Base-by-base conservation (phyloP, 2,113 vertebrate genomes). In the human region DNA sequence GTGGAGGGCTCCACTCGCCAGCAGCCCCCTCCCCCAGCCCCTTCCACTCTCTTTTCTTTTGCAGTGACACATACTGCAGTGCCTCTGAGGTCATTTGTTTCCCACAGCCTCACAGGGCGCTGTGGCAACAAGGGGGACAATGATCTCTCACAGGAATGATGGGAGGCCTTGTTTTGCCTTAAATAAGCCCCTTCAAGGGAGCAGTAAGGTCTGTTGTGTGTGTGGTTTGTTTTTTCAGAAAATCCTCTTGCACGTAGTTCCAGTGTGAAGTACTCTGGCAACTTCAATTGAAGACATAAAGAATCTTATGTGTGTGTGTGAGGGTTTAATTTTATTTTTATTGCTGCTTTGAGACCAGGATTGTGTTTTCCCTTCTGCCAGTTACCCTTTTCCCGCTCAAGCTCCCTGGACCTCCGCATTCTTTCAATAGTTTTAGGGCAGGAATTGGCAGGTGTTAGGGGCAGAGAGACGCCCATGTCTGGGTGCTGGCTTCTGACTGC, bases 31-130 rank as follows among this genome's bases (percentile, higher is more conserved):
- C 94, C 91, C 95, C 75, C 91, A 66, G 64, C 79, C 96, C 96
- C 96, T 66, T 72, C 16, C 13, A 86, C 79, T 89, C 76, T 97
- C 98, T 98, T 98, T 98, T 98, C 98, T 98, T 98, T 93, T 81
- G 92, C 98, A 96, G 93, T 98, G 98, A 98, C 98, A 98, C 97
- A 96, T 97, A 98, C 97, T 3, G 90, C 98, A 97, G 98, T 98
- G 99, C 96, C 98, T 98, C 70, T 68, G 97, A 99, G 99, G 99
- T 99, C 99, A 98, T 99, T 99, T 98, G 98, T 99, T 99, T 99
- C 99, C 99, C 99, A 99, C 98, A 99, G 98, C 98, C 98, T 99
- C 98, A 98, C 98, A 99, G 98, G 98, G 98, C 97, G 90, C 98
- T 98, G 98, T 98, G 98, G 98, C 98, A 98, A 98, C 98, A 98